Base-by-base conservation (phyloP, 2,888 invertebrate genomes). In the Ophraella communa region DNA sequence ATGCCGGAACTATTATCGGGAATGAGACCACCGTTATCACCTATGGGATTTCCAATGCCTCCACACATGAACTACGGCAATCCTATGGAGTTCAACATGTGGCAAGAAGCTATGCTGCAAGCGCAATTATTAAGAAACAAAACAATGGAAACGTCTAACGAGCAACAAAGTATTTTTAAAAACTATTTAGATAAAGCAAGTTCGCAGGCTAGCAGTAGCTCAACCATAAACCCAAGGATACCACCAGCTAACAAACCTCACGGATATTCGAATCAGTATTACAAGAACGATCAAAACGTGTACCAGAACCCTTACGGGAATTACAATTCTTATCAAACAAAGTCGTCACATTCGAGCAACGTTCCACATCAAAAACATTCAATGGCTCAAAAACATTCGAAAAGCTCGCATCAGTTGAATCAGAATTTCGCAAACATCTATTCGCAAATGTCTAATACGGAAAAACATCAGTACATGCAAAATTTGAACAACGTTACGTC, bases 61-160 rank as follows among this genome's bases (percentile, higher is more conserved):
- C 76, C 78, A 53, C 79, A 79, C 8, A 70, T 82, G 84, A 86
- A 86, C 67, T 87, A 86, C 75, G 84, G 84, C 14, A 86, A 84
- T 71, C 84, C 86, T 20, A 78, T 88, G 71, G 87, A 88, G 71
- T 81, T 87, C 71, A 87, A 88, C 0, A 85, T 90, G 84, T 90
- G 91, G 89, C 90, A 91, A 74, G 90, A 91, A 77, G 87, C 87
- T 2, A 84, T 89, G 82, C 82, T 86, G 63, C 81, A 81, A 70
- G 77, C 79, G 8, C 78, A 75, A 63, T 68, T 79, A 64, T 63
- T 80, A 24, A 71, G 79, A 54, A 76, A 75, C 57, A 80, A 80
- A 65, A 74, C 75, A 14, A 74, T 76, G 49, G 80, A 80, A 45
- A 71, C 71, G 54, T 69, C 74, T 21, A 75, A 66, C 54, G 76